A percentile compares a stretch with the other conserved stretches of the same genome.
Evolutionary conservation across 2,888 invertebrate genomes (phyloP).

Genomic region (Amiota minor): DNA sequence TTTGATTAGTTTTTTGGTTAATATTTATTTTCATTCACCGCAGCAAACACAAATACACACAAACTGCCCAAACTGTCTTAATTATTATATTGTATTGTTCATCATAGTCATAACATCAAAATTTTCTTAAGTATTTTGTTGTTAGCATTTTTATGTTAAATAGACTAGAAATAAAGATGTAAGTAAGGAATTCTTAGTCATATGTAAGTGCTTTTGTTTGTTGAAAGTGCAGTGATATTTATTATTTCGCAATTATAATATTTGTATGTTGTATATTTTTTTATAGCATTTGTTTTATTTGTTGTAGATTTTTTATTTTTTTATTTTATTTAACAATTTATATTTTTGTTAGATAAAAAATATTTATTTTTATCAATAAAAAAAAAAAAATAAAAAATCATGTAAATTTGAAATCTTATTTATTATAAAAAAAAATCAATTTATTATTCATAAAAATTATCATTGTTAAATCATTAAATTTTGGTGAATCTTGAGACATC

Average conservation of each 20-base stretch:
- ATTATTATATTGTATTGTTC: constrained; percentile 14
- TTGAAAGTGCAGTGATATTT: constrained; percentile 27
- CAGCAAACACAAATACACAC: too few relatives aligned
- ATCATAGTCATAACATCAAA: neutral
- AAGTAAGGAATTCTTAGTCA: neutral
- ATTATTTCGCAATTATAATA: constrained; percentile 1
- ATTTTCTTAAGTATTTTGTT: constrained; percentile 14
- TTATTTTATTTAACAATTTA: constrained; percentile 4
- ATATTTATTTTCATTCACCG: constrained; percentile 13
- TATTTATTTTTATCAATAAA: constrained; percentile 13
- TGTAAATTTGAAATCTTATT: neutral
- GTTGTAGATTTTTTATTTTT: neutral
- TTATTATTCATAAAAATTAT: too few relatives aligned
- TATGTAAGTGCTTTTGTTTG: constrained; percentile 16
- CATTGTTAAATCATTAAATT: too few relatives aligned
- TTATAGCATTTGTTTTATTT: constrained; percentile 16
- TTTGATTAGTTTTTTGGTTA: too few relatives aligned
- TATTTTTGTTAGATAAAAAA: too few relatives aligned
- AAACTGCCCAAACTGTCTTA: too few relatives aligned
- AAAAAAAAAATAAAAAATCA: neutral
- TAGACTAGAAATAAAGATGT: too few relatives aligned
- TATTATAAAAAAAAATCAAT: too few relatives aligned
- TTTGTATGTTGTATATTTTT: neutral
- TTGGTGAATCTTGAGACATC: too few relatives aligned
- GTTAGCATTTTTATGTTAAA: constrained; percentile 2